Conservation (phyloP, 2,797 vertebrate species). For the Mormyrops boulengeri region DNA sequence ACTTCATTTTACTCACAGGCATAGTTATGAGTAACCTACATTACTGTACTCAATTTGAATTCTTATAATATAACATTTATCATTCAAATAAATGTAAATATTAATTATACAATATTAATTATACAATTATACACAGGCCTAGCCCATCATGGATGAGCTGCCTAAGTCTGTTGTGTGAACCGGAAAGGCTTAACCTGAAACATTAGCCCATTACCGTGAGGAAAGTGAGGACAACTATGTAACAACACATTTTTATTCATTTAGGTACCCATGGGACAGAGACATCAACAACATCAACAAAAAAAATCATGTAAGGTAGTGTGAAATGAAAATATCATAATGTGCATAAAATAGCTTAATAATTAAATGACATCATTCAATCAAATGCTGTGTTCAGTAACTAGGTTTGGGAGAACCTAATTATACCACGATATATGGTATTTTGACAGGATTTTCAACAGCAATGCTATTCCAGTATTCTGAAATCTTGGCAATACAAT, state of each 20-base stretch:
- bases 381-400: not conserved
- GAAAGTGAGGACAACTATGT: not conserved
- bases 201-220: not conserved
- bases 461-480: not conserved
- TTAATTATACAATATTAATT: not conserved
- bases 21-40: not conserved
- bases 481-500: not conserved
- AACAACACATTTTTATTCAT: not conserved
- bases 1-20: not conserved
- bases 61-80: not conserved
- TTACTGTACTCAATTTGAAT: not conserved
- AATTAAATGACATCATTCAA: not conserved
- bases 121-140: not conserved
- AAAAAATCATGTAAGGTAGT: not conserved
- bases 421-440: not conserved
- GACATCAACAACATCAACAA: not conserved
- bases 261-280: not conserved
- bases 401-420: not conserved
- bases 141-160: not conserved
- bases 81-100: not conserved
- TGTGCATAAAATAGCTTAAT: not conserved
- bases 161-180: no score
- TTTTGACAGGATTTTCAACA: not conserved
- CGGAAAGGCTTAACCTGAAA: no score
- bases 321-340: not conserved